phyloP scores from a whole-genome alignment of 1,140 invertebrate species.

The Drosophila funebris region DNA sequence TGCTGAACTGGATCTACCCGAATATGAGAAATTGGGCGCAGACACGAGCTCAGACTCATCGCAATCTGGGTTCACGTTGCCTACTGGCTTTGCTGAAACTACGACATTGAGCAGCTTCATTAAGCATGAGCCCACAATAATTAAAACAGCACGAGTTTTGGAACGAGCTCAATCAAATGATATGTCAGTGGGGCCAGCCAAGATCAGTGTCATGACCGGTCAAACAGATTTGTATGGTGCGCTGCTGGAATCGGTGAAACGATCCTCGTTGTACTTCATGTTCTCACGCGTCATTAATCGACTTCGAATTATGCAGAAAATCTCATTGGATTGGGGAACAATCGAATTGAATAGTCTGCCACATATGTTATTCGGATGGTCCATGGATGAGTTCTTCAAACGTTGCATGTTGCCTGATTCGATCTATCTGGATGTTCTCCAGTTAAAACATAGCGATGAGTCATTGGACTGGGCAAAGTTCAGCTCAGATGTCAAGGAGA shows the following conservation, averaged over 20 bases:
- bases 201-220: background rate
- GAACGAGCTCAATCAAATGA: background rate
- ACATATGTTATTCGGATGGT: constrained; percentile 34
- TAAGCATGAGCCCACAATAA: background rate
- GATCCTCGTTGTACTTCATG: constrained; percentile 17
- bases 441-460: background rate
- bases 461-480: constrained; percentile 30
- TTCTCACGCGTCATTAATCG: constrained; percentile 4
- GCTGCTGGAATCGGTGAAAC: constrained; percentile 22
- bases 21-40: background rate
- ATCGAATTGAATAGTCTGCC: constrained; percentile 1
- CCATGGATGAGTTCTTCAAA: constrained; percentile 13
- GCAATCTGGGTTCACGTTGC: background rate
- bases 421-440: constrained; percentile 37
- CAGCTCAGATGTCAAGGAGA: constrained; percentile 25
- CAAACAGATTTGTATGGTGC: background rate
- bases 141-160: background rate
- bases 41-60: background rate
- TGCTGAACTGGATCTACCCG: background rate
- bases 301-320: constrained; percentile 1
- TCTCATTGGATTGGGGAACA: background rate
- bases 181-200: background rate
- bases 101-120: background rate
- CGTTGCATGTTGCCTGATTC: constrained; percentile 17
- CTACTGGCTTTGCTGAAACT: no score